Base-by-base conservation (phyloP, 2,113 vertebrate species). In the Halichoeres trimaculatus region DNA sequence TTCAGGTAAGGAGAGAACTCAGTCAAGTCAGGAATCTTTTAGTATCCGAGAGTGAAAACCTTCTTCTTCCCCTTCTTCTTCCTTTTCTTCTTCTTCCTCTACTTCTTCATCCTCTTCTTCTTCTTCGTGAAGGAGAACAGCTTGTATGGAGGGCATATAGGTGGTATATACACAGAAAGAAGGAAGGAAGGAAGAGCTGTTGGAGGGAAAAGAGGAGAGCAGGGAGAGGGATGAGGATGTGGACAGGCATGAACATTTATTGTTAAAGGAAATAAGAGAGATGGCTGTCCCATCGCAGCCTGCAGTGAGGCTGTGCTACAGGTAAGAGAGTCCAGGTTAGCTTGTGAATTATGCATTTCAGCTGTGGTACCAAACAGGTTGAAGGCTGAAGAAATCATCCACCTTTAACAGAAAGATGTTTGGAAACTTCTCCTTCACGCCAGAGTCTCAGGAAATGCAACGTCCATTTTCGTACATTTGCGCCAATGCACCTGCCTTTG, bases 1-100 rank as follows among this genome's bases (percentile, higher is more conserved):
- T 81, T 93, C 96, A 75, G 95, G 96, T 96, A 87, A 94, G 17
- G 10, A 56, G 14, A 66, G 71, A 76, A 67, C 51, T 76, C 72
- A 1, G 52, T 34, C 17, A 19, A 41, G 69, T 38, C 41, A 56
- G 30, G 47, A 80, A 72, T 68, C 59, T 66, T 64, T 62, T 50
- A 55, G 40, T 24, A 41, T 57, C 54, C 43, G 14, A 10, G 48
- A 70, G 58, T 57, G 41, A 43, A 60, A 54, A 20, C 16, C n/a
- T 7, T 63, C 36, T 52, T 40, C 9, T 40, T 40, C 38, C n/a
- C n/a, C n/a, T n/a, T n/a, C n/a, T n/a, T n/a, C n/a, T n/a, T n/a
- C n/a, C n/a, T n/a, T n/a, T n/a, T n/a, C n/a, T n/a, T n/a, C n/a
- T n/a, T n/a, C n/a, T n/a, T n/a, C n/a, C n/a, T n/a, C n/a, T n/a